Base-by-base conservation (phyloP, 2,888 invertebrate species). In the Proisotoma minuta region DNA sequence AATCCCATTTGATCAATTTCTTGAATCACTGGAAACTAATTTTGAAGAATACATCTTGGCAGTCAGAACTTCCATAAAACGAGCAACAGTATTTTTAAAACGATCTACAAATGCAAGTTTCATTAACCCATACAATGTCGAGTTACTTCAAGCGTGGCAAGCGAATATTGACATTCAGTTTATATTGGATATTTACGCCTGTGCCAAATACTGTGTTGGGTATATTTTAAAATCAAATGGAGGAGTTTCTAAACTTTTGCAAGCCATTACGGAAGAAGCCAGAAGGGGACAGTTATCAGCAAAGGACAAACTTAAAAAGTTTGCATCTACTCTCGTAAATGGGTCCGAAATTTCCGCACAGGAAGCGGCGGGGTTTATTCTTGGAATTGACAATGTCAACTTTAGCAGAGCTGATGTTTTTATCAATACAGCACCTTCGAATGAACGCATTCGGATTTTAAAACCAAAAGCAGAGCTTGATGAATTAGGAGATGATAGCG, bases 91-190 rank as follows among this genome's bases (percentile, higher is more conserved):
- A 15, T 67, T 74, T 57, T 58, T 74, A 2, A 71, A 74, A 60
- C 58, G 75, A 43, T n/a, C 28, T n/a, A 50, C 68, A 2, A 50
- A 64, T 34, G 70, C 64, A 12, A 59, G 58, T 1, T 62, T 65
- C 22, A 69, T 75, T 0, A 76, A 76, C 63, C 40, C 54, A 3
- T 76, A 74, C 60, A 75, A 74, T 58, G 18, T 18, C 8, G 47
- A 60, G 24, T 64, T 75, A 47, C 40, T 76, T 43, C n/a, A 62
- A n/a, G 57, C 75, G 8, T 73, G 70, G 71, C 34, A 66, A 40
- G 75, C 77, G 3, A 77, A 77, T 60, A 75, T 76, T 73, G 77
- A 77, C 67, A 66, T 76, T n/a, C 77, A 78, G 59, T 77, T 72
- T 68, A 73, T 77, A 1, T 52, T 74, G 15, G 75, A 77, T 70